Evolutionary conservation across 2,113 vertebrate genomes (phyloP), one percentile per base, ranked within the genome.

Genomic region (Cebidichthys violaceus): DNA sequence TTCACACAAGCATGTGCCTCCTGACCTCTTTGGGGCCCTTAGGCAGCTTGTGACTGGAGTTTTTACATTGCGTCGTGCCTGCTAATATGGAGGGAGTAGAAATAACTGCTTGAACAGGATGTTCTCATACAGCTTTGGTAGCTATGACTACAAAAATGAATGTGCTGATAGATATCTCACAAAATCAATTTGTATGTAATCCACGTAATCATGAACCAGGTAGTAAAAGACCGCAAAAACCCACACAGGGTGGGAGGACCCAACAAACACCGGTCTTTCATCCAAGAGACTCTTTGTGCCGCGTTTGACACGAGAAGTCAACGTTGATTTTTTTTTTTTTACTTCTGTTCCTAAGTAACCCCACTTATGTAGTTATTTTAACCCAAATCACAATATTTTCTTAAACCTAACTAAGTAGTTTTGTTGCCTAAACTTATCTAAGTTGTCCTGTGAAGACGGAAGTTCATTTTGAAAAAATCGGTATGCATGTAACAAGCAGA

Each of bases 21-120:
- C 39, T 77, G 75, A 77, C 75, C 70, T 79, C 24, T 15, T 29
- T 29, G 65, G 43, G 67, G 13, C 33, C 65, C 43, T 45, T 9
- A 65, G 39, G 24, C 65, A 75, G 43, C 35, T 47, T 54, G 17
- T 72, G 55, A 79, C 35, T 74, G 6, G 20, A 66, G 37, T 43
- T 62, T 55, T 57, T 47, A 39, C 20, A 14, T 17, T 76, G 15
- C 8, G 1, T 24, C 33, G 3, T 45, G 33, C 10, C 59, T 75
- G 47, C 14, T 50, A 24, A 77, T 78, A 29, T 29, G 35, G 52
- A 71, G 15, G 24, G 52, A 39, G 18, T 2, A 27, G 13, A 66
- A n/a, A 24, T 29, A n/a, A 18, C 13, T 24, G 17, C 6, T 37
- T 43, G 9, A 18, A 22, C 20, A 20, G 47, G 18, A 50, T 50